These are phyloP conservation scores for Melanostoma scalare DNA, from an alignment of 2,888 invertebrate species.

Conservation along the genomic window DNA sequence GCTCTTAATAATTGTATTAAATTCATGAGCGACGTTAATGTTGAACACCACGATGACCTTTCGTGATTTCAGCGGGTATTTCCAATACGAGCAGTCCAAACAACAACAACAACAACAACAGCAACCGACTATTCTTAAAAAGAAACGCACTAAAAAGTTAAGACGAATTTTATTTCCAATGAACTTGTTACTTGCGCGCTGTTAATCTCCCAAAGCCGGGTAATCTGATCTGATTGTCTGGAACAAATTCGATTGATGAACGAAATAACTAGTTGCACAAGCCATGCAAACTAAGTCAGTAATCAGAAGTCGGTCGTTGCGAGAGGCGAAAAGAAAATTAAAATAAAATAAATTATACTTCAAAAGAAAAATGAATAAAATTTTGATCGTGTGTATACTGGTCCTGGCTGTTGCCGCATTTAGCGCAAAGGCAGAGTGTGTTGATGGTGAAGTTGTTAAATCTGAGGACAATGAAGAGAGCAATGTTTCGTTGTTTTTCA, in stretches of 20 bases:
- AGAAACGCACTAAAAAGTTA: background rate
- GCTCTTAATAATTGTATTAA: background rate
- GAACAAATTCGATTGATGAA: slow-evolving; percentile 35
- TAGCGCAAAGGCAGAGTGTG: slow-evolving; percentile 74
- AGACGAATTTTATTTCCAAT: slow-evolving; percentile 31
- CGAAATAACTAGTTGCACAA: slow-evolving; percentile 33
- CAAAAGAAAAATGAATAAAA: slow-evolving; percentile 68
- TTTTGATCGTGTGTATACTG: slow-evolving; percentile 58
- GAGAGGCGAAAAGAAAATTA: slow-evolving; percentile 13
- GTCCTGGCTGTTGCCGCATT: slow-evolving; percentile 58
- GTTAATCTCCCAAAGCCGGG: slow-evolving; percentile 1
- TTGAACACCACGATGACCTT: slow-evolving; percentile 35
- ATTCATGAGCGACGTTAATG: slow-evolving; percentile 9
- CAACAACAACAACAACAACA: slow-evolving; percentile 2
- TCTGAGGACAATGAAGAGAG: slow-evolving; percentile 75
- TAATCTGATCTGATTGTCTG: slow-evolving; percentile 41
- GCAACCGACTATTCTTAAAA: background rate
- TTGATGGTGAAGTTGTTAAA: slow-evolving; percentile 75
- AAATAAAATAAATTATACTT: background rate
- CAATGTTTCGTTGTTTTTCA: slow-evolving; percentile 77
- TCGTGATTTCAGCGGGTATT: background rate
- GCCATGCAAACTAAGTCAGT: slow-evolving; percentile 49
- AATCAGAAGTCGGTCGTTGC: slow-evolving; percentile 30
- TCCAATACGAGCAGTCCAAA: slow-evolving; percentile 10
- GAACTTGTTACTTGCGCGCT: background rate